Percentiles rank a stretch among this genome's conserved stretches.
Conservation (phyloP, 2,797 vertebrate genomes). For the Tapera naevia region DNA sequence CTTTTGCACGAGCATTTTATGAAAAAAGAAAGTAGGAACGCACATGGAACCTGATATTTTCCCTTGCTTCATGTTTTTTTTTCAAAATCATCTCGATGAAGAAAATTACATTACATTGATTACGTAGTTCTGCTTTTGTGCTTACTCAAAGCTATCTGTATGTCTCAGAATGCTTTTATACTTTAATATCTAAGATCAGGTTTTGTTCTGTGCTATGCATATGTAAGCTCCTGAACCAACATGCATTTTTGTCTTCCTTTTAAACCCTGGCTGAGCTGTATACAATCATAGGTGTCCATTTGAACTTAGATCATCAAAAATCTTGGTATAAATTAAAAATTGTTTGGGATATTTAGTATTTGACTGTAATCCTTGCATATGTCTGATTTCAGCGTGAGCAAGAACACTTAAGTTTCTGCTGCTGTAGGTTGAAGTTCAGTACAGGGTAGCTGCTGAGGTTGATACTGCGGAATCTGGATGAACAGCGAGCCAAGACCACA, state of each 20-base stretch:
- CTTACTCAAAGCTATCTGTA: not conserved
- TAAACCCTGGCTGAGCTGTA: not conserved
- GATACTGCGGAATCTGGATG: not conserved
- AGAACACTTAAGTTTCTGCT: not conserved
- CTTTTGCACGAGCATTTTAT: not conserved
- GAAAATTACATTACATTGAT: not conserved
- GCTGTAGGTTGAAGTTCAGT: not conserved
- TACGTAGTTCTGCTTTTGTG: not conserved
- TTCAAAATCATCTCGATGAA: not conserved
- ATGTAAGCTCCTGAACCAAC: not conserved
- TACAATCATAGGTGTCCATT: not conserved
- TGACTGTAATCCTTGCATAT: not conserved
- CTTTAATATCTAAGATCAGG: not conserved
- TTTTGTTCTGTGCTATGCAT: not conserved
- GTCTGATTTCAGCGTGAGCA: not conserved
- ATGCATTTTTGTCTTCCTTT: not conserved
- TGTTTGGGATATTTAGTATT: not conserved
- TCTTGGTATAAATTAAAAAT: not conserved
- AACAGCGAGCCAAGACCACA: not conserved
- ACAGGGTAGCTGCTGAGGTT: not conserved
- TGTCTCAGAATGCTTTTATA: not conserved
- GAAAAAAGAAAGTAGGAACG: not conserved
- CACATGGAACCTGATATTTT: not conserved
- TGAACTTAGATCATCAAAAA: not conserved
- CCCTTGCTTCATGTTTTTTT: not conserved